These are phyloP conservation scores for Dromiciops gliroides DNA, from an alignment of 2,113 vertebrate genomes.

Conservation along the genomic window DNA sequence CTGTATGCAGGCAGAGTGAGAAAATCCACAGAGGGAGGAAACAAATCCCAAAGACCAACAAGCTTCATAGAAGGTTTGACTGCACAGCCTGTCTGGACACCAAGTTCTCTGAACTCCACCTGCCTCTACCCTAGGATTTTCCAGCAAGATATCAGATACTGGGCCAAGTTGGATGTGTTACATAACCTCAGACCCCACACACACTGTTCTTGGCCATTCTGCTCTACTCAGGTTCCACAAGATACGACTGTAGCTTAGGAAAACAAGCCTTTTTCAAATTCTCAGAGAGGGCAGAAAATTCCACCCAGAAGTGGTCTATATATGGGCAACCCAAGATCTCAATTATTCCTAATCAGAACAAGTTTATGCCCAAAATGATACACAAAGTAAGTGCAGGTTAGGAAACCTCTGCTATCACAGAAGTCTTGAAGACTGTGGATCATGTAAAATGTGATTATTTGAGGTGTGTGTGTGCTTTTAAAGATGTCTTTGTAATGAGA, in stretches of 20 bases:
- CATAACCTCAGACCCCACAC: not conserved
- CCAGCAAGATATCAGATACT: not conserved
- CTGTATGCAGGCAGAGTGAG: no score
- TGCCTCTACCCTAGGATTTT: not conserved
- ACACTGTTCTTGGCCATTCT: not conserved
- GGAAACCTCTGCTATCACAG: not conserved
- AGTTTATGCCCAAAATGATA: no score
- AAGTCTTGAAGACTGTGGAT: not conserved
- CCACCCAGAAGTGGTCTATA: not conserved
- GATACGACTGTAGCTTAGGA: not conserved
- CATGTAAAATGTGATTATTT: not conserved
- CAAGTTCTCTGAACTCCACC: not conserved
- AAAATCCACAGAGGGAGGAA: not conserved
- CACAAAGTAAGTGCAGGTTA: not conserved
- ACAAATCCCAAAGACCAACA: not conserved
- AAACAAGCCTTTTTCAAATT: not conserved
- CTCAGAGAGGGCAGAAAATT: not conserved
- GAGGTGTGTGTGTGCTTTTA: no score
- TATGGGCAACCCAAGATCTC: not conserved
- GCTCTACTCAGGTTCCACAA: not conserved
- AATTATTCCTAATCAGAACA: not conserved
- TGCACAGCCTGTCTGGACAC: not conserved
- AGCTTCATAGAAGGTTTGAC: not conserved
- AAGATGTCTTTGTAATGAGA: not conserved
- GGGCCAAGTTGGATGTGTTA: not conserved